Evolutionary conservation across 2,888 invertebrate genomes (phyloP), one percentile per base, ranked within the genome.

Genomic region (Hirtodrosophila cameraria): DNA sequence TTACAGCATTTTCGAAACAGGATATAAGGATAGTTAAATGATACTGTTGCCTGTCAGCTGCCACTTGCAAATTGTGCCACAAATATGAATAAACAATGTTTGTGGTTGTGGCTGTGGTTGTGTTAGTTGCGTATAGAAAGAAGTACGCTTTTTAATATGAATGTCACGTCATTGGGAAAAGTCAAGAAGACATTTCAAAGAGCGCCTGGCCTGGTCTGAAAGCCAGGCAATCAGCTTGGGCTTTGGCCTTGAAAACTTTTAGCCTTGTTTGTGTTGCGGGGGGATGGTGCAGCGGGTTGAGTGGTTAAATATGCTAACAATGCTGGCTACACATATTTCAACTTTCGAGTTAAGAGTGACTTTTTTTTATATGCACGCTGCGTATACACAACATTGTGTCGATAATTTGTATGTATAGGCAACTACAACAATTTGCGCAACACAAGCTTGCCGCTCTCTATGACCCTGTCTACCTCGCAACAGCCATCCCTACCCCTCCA

Each of bases 401-500:
- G 66, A 86, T 85, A 79, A 86, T 86, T 85, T 83, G 75, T 83
- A 57, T 83, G 65, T 82, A 64, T 53, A 50, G 35, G 42, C 42
- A 54, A 49, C 35, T 55, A 53, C 38, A 49, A 42, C 54, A 54
- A 39, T n/a, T 15, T 28, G 3, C 25, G n/a, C n/a, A n/a, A 8
- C 13, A 20, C 35, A 9, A 6, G 3, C 4, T 25, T n/a, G 7
- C 23, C 25, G n/a, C 11, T n/a, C n/a, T 18, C n/a, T n/a, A n/a
- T n/a, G n/a, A n/a, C n/a, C 7, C 12, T n/a, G 18, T 4, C 28
- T 15, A 50, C 27, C 23, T 13, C 2, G n/a, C 20, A 6, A 11
- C 33, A 13, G 27, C 11, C 3, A 1, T 4, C 13, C 3, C 20
- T 7, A 1, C 16, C 16, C n/a, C 25, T 20, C 15, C 2, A n/a